Base-by-base conservation (phyloP, 2,113 vertebrate genomes). In the Leiothrix lutea region DNA sequence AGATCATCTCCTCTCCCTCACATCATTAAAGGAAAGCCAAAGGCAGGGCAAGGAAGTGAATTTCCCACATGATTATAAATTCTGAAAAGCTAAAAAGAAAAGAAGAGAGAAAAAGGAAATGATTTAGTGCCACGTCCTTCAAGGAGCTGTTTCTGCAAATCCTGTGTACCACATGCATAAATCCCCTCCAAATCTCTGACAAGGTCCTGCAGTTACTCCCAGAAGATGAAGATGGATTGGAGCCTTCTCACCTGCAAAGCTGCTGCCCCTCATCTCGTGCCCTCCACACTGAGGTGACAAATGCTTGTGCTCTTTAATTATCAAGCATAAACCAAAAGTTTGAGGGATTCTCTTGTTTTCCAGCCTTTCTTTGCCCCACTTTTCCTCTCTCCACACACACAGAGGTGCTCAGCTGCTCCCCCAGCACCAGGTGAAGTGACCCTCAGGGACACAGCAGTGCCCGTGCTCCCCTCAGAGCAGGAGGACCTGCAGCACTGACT, bases 121-220 rank as follows among this genome's bases (percentile, higher is more conserved):
- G 84, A 96, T 97, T 97, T 93, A 95, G 92, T 85, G 80, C 82
- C 75, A 82, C 45, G 72, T 95, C 94, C 96, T 98, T 97, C 97
- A 97, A 96, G 97, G 96, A 97, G 88, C 89, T 84, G 47, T 89
- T 97, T 95, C 97, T 97, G 97, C 97, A 98, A 97, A 98, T 98
- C 94, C 95, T 88, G 58, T 31, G 90, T 82, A 96, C 92, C 11
- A 28, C 77, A 87, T 91, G 96, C 94, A 96, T 93, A 97, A 97
- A 97, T 97, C 93, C 96, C 90, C 73, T 83, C 81, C 57, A 56
- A 92, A 94, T 90, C 95, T 80, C 75, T 85, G 92, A 96, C 95
- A 96, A 87, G 97, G 95, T 84, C 93, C 93, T 95, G 78, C 97
- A 97, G 97, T 98, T 97, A 97, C 96, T 67, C 91, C 82, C 86